These are phyloP conservation scores for Oncorhynchus nerka DNA, from an alignment of 2,113 vertebrate genomes.

Conservation along the genomic window DNA sequence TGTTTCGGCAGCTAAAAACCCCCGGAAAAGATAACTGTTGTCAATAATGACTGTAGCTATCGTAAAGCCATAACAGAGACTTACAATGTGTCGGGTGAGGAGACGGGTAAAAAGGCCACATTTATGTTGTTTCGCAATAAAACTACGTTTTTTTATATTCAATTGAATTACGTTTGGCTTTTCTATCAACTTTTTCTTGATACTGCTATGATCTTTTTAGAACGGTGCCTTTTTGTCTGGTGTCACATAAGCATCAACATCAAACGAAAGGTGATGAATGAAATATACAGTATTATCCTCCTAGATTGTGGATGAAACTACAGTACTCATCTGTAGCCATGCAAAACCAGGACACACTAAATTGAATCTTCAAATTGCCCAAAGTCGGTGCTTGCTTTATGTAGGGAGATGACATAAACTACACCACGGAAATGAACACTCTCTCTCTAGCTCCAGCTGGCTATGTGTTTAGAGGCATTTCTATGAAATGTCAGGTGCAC, in stretches of 20 bases:
- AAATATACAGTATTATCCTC: neutral
- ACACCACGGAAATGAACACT: neutral
- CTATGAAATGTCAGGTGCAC: constrained; percentile 3
- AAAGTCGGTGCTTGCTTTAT: neutral
- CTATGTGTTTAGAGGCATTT: neutral
- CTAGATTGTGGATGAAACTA: neutral
- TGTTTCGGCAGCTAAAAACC: too few species aligned
- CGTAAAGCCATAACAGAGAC: neutral
- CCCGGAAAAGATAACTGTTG: too few species aligned
- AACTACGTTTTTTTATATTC: neutral
- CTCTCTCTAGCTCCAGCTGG: neutral
- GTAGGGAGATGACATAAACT: neutral
- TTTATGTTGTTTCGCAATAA: neutral
- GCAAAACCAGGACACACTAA: neutral
- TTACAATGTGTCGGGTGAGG: too few species aligned
- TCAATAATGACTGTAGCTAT: neutral
- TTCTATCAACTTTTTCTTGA: neutral
- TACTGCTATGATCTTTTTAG: neutral
- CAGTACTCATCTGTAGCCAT: neutral
- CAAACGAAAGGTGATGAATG: neutral
- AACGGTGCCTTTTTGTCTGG: neutral
- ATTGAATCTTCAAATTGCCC: neutral
- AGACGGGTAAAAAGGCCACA: neutral
- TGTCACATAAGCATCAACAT: neutral
- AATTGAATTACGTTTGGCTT: neutral